Evolutionary conservation across 2,113 vertebrate species (phyloP).

Genomic region (Elephas maximus): DNA sequence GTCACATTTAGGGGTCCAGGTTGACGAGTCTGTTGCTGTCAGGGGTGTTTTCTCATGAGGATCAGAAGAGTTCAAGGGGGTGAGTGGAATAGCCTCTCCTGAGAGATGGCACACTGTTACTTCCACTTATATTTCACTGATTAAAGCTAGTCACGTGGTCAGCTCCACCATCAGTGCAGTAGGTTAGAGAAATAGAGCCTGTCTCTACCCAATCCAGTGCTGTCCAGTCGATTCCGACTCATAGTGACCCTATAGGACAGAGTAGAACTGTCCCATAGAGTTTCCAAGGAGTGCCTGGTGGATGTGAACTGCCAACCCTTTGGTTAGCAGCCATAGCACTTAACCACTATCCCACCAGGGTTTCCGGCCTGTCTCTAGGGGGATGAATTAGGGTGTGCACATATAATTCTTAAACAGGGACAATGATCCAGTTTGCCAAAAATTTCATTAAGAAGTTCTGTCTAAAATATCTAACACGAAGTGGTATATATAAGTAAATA

Average conservation of each 20-base stretch:
- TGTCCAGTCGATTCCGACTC: too few relatives aligned
- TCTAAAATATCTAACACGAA: neutral
- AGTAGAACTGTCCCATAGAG: too few relatives aligned
- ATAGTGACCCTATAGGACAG: too few relatives aligned
- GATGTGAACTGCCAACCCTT: too few relatives aligned
- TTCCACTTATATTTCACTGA: neutral
- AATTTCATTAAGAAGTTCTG: neutral
- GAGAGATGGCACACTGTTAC: neutral
- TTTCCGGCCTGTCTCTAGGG: neutral
- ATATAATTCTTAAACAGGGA: neutral
- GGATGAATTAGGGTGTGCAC: neutral
- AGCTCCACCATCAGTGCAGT: neutral
- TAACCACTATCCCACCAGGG: too few relatives aligned
- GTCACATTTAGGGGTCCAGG: neutral
- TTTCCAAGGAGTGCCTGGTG: too few relatives aligned
- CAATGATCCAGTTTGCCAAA: neutral
- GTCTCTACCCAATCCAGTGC: neutral
- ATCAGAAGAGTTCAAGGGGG: neutral
- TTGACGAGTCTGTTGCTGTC: neutral
- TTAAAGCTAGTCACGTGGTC: neutral
- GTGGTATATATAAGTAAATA: neutral
- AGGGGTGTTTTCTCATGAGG: neutral
- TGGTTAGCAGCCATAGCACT: too few relatives aligned
- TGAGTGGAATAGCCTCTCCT: neutral
- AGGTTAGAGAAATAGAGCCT: neutral